Evolutionary conservation across 2,113 vertebrate genomes (phyloP), one percentile per base, ranked within the genome.

Genomic region (Oreochromis niloticus): DNA sequence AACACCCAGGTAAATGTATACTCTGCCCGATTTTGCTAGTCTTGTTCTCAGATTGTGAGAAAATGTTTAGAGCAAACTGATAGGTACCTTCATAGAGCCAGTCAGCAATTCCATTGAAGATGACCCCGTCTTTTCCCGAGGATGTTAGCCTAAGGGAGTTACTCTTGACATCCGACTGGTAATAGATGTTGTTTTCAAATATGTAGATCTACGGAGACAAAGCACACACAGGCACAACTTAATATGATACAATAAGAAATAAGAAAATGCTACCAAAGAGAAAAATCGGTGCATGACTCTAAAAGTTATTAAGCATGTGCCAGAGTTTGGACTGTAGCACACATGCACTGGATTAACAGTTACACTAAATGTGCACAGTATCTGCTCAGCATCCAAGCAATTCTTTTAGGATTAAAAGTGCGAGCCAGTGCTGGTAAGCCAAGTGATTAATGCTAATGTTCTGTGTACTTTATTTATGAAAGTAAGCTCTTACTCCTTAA

Each of bases 101-200:
- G 94, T 99, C 98, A 78, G 98, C 96, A 89, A 99, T 98, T 63
- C 98, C 98, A 89, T 99, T 99, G 94, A 98, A 99, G 92, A 99
- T 95, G 90, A 99, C 96, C 32, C 97, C 97, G 90, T 99, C 98
- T 93, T 98, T 99, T 87, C 98, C 98, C 0, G 98, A 99, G 46
- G 98, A 99, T 19, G 98, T 99, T 32, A 99, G 94, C 84, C 98
- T 91, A 11, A 99, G 97, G 24, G 98, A 99, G 93, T 97, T 98
- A 56, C 97, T 98, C 94, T 97, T 98, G 86, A 98, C 97, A 78
- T 99, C 98, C 61, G 98, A 97, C 73, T 98, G 98, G 92, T 99
- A 99, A 96, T 99, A 99, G 96, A 99, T 99, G 94, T 99, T 99
- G 92, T 99, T 99, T 95, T 99, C 98, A 97, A 99, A 99, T 94